These are phyloP conservation scores for Glossosoma conforme DNA, from an alignment of 1,140 invertebrate genomes.

Conservation along the genomic window DNA sequence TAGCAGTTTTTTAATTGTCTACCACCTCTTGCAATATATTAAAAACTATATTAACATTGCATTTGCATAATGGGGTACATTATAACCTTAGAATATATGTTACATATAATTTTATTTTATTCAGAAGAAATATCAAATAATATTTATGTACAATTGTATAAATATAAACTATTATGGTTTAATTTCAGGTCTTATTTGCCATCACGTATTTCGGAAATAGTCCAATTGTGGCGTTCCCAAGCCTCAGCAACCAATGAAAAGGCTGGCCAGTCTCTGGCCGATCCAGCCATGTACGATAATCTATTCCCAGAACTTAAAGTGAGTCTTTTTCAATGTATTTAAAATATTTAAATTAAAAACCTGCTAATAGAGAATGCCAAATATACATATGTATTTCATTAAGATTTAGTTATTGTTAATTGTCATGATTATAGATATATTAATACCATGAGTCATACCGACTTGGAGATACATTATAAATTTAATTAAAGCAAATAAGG, in stretches of 20 bases:
- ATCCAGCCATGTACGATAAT: conserved; percentile 26
- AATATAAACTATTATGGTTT: no score
- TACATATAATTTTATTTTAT: no score
- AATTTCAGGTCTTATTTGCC: conserved; percentile 28
- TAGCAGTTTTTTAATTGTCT: background rate
- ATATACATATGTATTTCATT: conserved; percentile 7
- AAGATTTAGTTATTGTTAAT: background rate
- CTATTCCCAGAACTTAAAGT: conserved; percentile 29
- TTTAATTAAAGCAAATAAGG: background rate
- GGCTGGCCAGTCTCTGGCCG: conserved; percentile 27
- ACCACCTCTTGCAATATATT: background rate
- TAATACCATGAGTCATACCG: background rate
- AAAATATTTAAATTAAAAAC: no score
- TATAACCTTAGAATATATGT: no score
- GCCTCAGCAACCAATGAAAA: conserved; percentile 28
- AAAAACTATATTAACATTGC: no score
- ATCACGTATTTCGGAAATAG: conserved; percentile 30
- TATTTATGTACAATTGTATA: no score
- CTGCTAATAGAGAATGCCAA: no score
- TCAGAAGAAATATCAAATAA: no score
- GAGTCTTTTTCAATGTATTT: background rate
- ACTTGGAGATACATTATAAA: background rate
- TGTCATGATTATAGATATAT: background rate
- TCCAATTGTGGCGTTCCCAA: conserved; percentile 27
- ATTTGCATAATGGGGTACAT: no score